Conservation (phyloP, 1,140 invertebrate genomes). For the Adoxophyes honmai region DNA sequence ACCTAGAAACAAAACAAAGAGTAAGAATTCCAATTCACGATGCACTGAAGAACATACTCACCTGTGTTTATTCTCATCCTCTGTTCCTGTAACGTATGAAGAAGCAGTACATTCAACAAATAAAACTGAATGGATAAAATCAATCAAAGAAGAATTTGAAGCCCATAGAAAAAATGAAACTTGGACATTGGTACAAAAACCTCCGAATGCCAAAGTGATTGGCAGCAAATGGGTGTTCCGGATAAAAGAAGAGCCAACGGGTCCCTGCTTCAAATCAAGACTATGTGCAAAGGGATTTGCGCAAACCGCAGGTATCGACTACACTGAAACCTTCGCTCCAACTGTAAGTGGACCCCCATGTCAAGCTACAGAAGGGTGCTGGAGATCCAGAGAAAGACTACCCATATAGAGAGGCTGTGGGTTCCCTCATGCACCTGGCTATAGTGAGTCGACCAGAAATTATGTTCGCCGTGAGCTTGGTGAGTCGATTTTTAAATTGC, state of each 20-base stretch:
- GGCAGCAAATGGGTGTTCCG: constrained; percentile 54
- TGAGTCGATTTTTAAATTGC: too few species aligned
- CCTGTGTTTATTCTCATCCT: constrained; percentile 11
- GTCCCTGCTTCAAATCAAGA: constrained; percentile 28
- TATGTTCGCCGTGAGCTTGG: constrained; percentile 22
- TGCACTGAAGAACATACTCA: constrained; percentile 18
- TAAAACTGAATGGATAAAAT: constrained; percentile 26
- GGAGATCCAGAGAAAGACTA: constrained; percentile 17
- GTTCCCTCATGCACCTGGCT: constrained; percentile 56
- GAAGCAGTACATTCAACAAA: constrained; percentile 25
- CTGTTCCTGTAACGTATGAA: constrained; percentile 24
- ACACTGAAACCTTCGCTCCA: constrained; percentile 34
- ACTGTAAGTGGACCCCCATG: constrained; percentile 27
- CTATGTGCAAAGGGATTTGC: constrained; percentile 35
- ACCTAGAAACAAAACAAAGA: constrained; percentile 18
- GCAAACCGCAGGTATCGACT: constrained; percentile 38
- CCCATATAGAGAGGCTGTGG: constrained; percentile 42
- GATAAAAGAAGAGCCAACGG: constrained; percentile 37
- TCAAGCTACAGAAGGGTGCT: constrained; percentile 18
- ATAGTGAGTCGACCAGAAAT: constrained; percentile 50
- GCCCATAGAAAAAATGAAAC: constrained; percentile 34
- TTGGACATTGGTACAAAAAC: constrained; percentile 40
- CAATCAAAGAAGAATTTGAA: constrained; percentile 41
- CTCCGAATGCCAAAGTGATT: constrained; percentile 36
- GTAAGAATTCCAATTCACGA: not conserved